Conservation (phyloP, 2,113 vertebrate species). For the Eleginops maclovinus region DNA sequence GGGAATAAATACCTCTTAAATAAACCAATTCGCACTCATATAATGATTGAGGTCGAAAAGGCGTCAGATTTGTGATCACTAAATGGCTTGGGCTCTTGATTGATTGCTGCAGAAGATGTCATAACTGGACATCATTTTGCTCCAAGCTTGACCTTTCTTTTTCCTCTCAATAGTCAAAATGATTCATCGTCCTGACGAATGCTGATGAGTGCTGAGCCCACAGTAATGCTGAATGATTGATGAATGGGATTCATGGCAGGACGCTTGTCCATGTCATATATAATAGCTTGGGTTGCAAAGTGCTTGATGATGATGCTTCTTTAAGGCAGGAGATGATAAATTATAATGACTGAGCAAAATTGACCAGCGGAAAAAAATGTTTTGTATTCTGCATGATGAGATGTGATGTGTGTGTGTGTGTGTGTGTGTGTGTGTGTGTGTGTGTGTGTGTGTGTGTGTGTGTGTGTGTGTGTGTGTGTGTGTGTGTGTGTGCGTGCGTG, state of each 20-base stretch:
- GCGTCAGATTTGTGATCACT: conserved; percentile 42
- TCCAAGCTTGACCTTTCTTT: conserved; percentile 53
- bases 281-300: conserved; percentile 22
- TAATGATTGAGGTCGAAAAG: conserved; percentile 44
- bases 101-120: conserved; percentile 55
- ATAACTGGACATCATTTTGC: conserved; percentile 7
- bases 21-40: conserved; percentile 40
- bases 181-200: conserved; percentile 39
- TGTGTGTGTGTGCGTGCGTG: background rate
- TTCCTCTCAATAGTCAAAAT: conserved; percentile 29
- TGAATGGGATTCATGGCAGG: conserved; percentile 18
- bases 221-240: conserved; percentile 49
- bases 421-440: conserved; percentile 2
- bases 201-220: conserved; percentile 42
- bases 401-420: background rate
- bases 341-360: conserved; percentile 28
- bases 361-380: background rate
- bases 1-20: conserved; percentile 41
- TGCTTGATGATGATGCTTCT: conserved; percentile 10
- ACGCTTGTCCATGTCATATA: conserved; percentile 9
- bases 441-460: conserved; percentile 20
- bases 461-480: conserved; percentile 1
- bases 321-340: conserved; percentile 21
- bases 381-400: background rate
- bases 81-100: conserved; percentile 45